phyloP scores from a whole-genome alignment of 2,113 vertebrate genomes.

The Chloropsis hardwickii region DNA sequence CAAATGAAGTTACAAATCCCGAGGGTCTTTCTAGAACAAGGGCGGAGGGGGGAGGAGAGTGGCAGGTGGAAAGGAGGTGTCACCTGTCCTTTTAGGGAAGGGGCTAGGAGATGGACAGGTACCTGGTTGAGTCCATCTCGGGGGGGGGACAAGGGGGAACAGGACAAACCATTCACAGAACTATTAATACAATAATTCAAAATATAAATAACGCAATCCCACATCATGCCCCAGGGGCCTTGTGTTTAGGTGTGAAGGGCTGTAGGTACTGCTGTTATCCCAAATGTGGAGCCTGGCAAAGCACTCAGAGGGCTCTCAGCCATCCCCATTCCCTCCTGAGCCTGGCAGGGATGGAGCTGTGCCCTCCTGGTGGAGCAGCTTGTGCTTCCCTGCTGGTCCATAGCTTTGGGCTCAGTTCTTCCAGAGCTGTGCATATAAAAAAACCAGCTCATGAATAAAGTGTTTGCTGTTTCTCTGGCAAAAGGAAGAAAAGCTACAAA shows the following conservation, averaged over 20 bases:
- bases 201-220: no score
- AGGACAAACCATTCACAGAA: no score
- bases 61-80: no score
- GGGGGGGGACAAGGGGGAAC: no score
- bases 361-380: not conserved
- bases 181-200: no score
- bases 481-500: constrained; percentile 8
- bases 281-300: not conserved
- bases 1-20: no score
- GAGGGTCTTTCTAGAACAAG: no score
- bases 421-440: not conserved
- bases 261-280: not conserved
- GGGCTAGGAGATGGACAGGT: no score
- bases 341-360: not conserved
- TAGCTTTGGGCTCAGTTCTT: not conserved
- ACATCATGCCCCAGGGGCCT: rapidly evolving
- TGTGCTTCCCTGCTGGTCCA: not conserved
- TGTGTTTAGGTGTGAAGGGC: rapidly evolving
- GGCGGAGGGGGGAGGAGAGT: no score
- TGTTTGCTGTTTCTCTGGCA: constrained; percentile 27
- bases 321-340: not conserved
- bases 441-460: not conserved
- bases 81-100: no score
- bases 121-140: no score
- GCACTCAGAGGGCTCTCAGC: not conserved